Conservation (phyloP, 1,140 invertebrate genomes). For the Dendrolimus kikuchii region DNA sequence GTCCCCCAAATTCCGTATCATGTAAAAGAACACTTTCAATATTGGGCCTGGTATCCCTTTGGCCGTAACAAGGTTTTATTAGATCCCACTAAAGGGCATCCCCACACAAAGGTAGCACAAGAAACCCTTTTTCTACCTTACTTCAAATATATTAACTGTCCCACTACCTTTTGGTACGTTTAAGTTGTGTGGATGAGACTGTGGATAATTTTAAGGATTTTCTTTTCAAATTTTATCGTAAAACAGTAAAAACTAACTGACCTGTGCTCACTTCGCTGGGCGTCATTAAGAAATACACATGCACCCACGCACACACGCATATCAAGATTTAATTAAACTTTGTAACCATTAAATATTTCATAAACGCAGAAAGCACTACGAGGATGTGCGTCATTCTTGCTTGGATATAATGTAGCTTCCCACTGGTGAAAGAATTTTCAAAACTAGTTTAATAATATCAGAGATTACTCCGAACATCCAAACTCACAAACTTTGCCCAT, state of each 20-base stretch:
- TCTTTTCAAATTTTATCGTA: neutral
- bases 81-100: constrained; percentile 69
- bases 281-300: too few relatives aligned
- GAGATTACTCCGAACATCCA: too few relatives aligned
- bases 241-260: neutral
- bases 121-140: constrained; percentile 69
- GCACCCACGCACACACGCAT: too few relatives aligned
- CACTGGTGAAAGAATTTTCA: too few relatives aligned
- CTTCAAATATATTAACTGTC: constrained; percentile 70
- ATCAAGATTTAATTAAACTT: neutral
- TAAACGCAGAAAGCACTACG: too few relatives aligned
- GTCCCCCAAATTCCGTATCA: constrained; percentile 68
- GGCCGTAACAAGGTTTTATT: constrained; percentile 71
- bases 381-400: too few relatives aligned
- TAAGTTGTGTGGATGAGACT: constrained; percentile 14
- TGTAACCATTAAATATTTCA: too few relatives aligned
- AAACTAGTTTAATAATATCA: too few relatives aligned
- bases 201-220: neutral
- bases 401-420: too few relatives aligned
- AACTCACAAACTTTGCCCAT: too few relatives aligned
- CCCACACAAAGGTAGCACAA: constrained; percentile 65
- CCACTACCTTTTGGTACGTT: constrained; percentile 35
- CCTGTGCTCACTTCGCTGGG: neutral
- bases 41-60: constrained; percentile 70
- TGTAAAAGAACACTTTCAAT: constrained; percentile 71